Evolutionary conservation across 2,797 vertebrate species (phyloP).

Genomic region (Lagocephalus sceleratus): DNA sequence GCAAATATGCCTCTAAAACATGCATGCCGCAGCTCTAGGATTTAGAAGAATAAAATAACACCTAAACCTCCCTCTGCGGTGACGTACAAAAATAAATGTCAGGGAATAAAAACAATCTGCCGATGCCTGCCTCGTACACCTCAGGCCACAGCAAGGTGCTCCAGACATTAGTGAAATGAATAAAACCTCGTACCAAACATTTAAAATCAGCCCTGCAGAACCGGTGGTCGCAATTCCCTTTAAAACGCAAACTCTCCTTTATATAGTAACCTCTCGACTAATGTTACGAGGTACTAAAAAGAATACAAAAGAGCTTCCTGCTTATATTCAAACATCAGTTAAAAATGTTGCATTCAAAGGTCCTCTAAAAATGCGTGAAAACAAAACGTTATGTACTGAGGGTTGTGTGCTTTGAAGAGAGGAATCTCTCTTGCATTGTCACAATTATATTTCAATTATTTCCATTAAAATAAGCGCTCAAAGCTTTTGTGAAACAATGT

Average conservation of each 20-base stretch:
- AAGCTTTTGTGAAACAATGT: conserved; percentile 20
- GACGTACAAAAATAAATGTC: conserved; percentile 12
- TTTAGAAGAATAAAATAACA: conserved; percentile 18
- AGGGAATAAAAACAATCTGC: conserved; percentile 15
- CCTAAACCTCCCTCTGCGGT: conserved; percentile 14
- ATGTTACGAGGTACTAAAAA: neutral
- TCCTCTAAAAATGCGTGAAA: conserved; percentile 32
- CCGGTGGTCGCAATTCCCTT: conserved; percentile 38
- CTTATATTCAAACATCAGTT: neutral
- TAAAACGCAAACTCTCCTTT: too few species aligned
- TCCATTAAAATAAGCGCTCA: conserved; percentile 28
- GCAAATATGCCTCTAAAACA: conserved; percentile 12
- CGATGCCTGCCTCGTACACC: conserved; percentile 17
- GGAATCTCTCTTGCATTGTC: conserved; percentile 10
- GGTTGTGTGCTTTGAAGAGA: conserved; percentile 41
- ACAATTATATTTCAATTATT: conserved; percentile 12
- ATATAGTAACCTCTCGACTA: too few species aligned
- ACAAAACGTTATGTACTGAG: conserved; percentile 10
- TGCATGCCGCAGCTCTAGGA: neutral
- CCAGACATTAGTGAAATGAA: conserved; percentile 6
- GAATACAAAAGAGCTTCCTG: neutral
- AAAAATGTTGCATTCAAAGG: conserved; percentile 13
- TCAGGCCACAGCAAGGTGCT: conserved; percentile 22
- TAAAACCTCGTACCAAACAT: conserved; percentile 7
- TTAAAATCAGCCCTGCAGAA: conserved; percentile 27